A percentile compares a stretch with the other conserved stretches of the same genome.
Conservation (phyloP, 1,140 invertebrate genomes). For the Philopotamus ludificatus region DNA sequence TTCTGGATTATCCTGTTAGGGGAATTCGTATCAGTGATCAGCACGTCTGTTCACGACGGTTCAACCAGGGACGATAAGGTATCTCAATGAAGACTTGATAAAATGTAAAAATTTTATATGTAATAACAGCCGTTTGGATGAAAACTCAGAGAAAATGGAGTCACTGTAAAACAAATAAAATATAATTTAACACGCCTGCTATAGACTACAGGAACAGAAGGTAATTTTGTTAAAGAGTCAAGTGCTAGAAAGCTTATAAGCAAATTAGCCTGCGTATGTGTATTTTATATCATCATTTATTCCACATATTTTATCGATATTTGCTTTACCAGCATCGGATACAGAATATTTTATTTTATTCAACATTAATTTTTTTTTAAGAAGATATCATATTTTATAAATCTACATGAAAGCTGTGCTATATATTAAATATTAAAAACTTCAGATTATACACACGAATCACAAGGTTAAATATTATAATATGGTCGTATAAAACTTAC, state of each 20-base stretch:
- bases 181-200: constrained; percentile 34
- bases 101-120: constrained; percentile 35
- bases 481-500: background rate
- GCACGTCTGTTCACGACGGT: no score
- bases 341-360: no score
- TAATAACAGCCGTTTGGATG: constrained; percentile 35
- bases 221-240: constrained; percentile 20
- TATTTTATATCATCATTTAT: background rate
- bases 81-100: constrained; percentile 24
- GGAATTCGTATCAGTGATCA: no score
- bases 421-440: background rate
- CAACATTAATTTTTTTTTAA: background rate
- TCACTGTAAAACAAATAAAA: constrained; percentile 42
- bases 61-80: no score
- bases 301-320: background rate
- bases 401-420: background rate
- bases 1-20: no score
- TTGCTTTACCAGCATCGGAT: background rate
- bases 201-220: constrained; percentile 21
- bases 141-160: constrained; percentile 36
- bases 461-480: background rate
- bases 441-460: background rate
- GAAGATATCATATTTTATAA: background rate
- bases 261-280: background rate
- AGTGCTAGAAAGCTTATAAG: constrained; percentile 33